Evolutionary conservation across 2,797 vertebrate species (phyloP), one percentile per base, ranked within the genome.

Genomic region (Rhinichthys osculus): DNA sequence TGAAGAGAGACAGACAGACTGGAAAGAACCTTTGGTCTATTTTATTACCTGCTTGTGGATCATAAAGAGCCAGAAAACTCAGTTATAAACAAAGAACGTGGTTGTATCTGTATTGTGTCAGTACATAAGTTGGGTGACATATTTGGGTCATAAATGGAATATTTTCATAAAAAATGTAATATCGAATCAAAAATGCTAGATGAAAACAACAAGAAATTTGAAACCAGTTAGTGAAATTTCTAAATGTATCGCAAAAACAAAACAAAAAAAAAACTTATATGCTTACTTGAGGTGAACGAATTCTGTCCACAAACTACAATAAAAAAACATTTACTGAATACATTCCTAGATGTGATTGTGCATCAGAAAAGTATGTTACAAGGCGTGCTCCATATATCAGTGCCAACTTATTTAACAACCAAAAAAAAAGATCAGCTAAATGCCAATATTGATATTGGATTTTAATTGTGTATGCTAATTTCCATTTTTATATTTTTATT

Each of bases 1-100:
- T 16, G 16, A 47, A 40, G 44, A 27, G 67, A 72, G 38, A 69
- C 30, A 14, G 42, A 35, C 57, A 54, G 13, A 54, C 44, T 44
- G 38, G 62, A 72, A 33, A 82, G 35, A n/a, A 82, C 23, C 21
- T 40, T 66, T 69, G 13, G 14, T 77, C 23, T 57, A 40, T 84
- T 83, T 70, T 57, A 42, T n/a, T 30, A 11, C 64, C 23, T 70
- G 35, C 33, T 50, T 66, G 30, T 64, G 33, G 14, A 47, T 84
- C 72, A 54, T 35, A 77, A 54, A 87, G 4, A 76, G 9, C 5
- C 64, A 81, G 40, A 52, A 14, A 72, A 66, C 35, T n/a, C 14
- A 4, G 19, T 62, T 57, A 59, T 9, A n/a, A 64, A 70, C 38
- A 70, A 57, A 74, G n/a, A 71, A 77, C 66, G 19, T 57, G 8